These are phyloP conservation scores for Antechinus flavipes DNA, from an alignment of 2,113 vertebrate genomes.

Conservation along the genomic window DNA sequence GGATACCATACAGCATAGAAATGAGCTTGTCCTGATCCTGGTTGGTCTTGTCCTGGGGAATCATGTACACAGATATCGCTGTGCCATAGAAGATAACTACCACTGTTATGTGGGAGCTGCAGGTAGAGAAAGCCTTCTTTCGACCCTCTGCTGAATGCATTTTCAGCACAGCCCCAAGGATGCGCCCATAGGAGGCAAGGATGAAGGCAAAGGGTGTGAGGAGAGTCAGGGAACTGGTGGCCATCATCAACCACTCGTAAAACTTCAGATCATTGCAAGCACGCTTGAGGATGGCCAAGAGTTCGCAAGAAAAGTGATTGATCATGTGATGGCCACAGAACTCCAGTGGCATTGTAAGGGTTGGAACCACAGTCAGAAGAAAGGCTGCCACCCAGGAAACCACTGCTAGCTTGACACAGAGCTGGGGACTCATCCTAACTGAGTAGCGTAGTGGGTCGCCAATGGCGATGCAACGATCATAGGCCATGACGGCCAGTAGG, in stretches of 20 bases:
- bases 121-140: constrained; percentile 7
- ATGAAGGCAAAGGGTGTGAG: constrained; percentile 1
- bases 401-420: neutral
- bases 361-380: neutral
- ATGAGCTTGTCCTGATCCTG: neutral
- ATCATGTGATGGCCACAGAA: constrained; percentile 40
- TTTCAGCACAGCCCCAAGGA: neutral
- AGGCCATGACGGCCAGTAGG: neutral
- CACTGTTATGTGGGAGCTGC: neutral
- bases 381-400: neutral
- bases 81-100: constrained; percentile 3
- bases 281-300: constrained; percentile 18
- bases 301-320: constrained; percentile 13
- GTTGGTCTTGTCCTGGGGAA: neutral
- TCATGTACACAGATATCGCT: constrained; percentile 13
- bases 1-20: neutral
- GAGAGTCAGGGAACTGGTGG: neutral
- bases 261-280: constrained; percentile 26
- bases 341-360: constrained; percentile 9
- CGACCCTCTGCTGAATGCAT: neutral
- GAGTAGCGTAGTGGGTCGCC: constrained; percentile 18
- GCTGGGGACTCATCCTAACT: neutral
- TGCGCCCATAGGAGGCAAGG: neutral
- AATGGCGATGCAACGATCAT: constrained; percentile 23
- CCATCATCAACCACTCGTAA: neutral